Base-by-base conservation (phyloP, 2,888 invertebrate species). In the Limnephilus lunatus region DNA sequence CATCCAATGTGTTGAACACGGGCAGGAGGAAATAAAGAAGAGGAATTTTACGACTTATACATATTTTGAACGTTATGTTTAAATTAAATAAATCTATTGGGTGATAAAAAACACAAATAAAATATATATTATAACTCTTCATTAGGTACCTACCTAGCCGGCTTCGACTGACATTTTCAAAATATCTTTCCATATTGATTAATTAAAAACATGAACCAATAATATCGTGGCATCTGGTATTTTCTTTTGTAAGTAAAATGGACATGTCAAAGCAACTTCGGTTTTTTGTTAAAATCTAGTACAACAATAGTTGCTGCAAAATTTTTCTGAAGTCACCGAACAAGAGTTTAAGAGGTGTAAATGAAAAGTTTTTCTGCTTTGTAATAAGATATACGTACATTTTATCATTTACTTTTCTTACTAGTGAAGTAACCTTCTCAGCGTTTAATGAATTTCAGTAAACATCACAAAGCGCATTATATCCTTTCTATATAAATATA, bases 381-480 rank as follows among this genome's bases (percentile, higher is more conserved):
- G 25, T 4, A 5, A 25, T 5, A 68, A 19, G 19, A 68, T 68
- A 25, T 25, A 68, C 5, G 9, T 25, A 68, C 25, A 9, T 68
- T 53, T 53, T 7, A 15, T 3, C 19, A 53, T 53, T 53, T 19
- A 15, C 15, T 53, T 53, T 19, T 19, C 1, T 15, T 53, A 68
- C 5, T 25, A 7, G 25, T 25, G 25, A n/a, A n/a, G 68, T 25
- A 68, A 68, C 25, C 68, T 68, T 68, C 68, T 68, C 68, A 68
- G 7, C 2, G n/a, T 68, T 68, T 68, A 68, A 68, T 68, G 25
- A 82, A 82, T 82, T 82, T 82, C 82, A 82, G 82, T 82, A 82
- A 82, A 82, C 82, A 82, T 32, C 30, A 82, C 82, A 82, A 32
- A 32, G 32, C 82, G 82, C 68, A 68, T 68, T 68, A 68, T 68